Evolutionary conservation across 2,113 vertebrate species (phyloP).

Genomic region (Acrocephalus arundinaceus): DNA sequence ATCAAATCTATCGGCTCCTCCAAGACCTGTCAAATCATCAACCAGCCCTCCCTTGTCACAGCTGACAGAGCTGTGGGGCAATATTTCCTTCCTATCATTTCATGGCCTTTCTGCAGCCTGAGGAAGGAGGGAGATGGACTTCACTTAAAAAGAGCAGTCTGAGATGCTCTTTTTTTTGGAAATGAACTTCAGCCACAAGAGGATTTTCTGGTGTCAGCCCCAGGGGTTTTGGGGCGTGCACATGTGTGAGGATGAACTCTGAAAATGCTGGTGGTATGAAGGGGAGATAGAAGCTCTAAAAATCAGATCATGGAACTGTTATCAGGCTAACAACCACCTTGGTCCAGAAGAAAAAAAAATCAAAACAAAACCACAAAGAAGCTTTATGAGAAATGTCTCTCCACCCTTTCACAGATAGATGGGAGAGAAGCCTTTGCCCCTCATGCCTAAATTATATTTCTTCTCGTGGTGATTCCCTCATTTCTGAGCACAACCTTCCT

Average conservation of each 20-base stretch:
- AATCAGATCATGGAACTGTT: not conserved
- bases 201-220: not conserved
- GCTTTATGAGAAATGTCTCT: not conserved
- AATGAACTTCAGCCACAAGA: not conserved
- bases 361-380: no score
- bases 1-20: not conserved
- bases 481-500: not conserved
- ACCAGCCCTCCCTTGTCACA: not conserved
- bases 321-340: not conserved
- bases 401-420: not conserved
- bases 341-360: not conserved
- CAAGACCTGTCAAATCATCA: not conserved
- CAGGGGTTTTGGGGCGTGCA: accelerated
- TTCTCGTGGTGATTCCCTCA: not conserved
- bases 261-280: not conserved
- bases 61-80: not conserved
- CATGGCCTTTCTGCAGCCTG: not conserved
- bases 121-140: not conserved
- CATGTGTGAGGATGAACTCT: not conserved
- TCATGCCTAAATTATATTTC: not conserved
- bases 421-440: not conserved
- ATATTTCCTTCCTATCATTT: not conserved
- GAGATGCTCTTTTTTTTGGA: not conserved
- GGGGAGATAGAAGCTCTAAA: not conserved
- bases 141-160: not conserved